A percentile compares a stretch with the other conserved stretches of the same genome.
phyloP scores from a whole-genome alignment of 2,888 invertebrate species.

The Lasius fuliginosus region DNA sequence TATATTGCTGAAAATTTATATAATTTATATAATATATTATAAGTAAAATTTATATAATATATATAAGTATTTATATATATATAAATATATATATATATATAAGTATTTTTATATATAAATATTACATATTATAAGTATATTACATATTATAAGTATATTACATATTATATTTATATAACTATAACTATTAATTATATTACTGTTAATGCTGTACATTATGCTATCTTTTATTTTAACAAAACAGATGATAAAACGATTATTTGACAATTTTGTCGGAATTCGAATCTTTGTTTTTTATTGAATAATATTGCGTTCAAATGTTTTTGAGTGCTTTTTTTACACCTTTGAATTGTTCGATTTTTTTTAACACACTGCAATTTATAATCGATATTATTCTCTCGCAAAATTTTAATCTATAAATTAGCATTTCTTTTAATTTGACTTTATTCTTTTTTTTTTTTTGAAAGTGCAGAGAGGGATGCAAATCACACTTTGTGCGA shows the following conservation, averaged over 20 bases:
- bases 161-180: too few relatives aligned
- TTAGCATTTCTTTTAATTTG: background rate
- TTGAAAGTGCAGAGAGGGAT: background rate
- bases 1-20: background rate
- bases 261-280: background rate
- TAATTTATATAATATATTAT: too few relatives aligned
- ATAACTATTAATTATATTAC: background rate
- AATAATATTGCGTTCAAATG: background rate
- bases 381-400: background rate
- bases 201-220: background rate
- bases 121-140: too few relatives aligned
- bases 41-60: too few relatives aligned
- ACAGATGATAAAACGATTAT: background rate
- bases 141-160: too few relatives aligned
- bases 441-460: background rate
- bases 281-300: background rate
- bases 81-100: too few relatives aligned
- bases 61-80: too few relatives aligned
- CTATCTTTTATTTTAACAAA: background rate
- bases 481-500: constrained; percentile 3
- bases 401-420: background rate
- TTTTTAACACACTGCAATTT: background rate
- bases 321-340: background rate
- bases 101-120: too few relatives aligned
- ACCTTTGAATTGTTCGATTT: background rate